Base-by-base conservation (phyloP, 2,888 invertebrate genomes). In the Elaeidobius kamerunicus region DNA sequence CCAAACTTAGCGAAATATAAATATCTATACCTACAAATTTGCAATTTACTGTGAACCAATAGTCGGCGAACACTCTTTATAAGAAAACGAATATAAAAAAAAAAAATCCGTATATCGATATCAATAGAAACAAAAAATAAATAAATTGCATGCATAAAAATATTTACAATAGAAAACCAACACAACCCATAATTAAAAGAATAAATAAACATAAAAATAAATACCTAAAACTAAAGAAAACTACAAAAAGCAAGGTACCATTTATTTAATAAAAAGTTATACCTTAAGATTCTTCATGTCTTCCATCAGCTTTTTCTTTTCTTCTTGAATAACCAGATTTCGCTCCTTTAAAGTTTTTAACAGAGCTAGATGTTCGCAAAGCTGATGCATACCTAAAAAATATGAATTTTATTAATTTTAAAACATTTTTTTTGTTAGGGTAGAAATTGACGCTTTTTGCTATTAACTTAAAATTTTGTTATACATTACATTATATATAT, bases 241-340 rank as follows among this genome's bases (percentile, higher is more conserved):
- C 28, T 28, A 34, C 34, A 34, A 34, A 2, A 34, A 34, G 12
- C 7, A 41, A 20, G 12, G 18, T 23, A n/a, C 5, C n/a, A 7
- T 38, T 38, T 19, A 23, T 23, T 23, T 23, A 23, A 27, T 5
- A 38, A 9, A 38, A 20, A 1, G 11, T 15, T 12, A 23, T 71
- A 79, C 86, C 78, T 86, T 82, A 66, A 93, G 91, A 52, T 82
- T 80, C 9, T 78, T 71, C 63, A 94, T 85, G 63, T 87, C 85
- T 36, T 80, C 78, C 40, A 81, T 82, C 15, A 94, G 76, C 39
- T 78, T 78, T 11, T 79, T 74, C 0, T 91, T 84, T 39, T 84
- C 82, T 0, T 76, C 75, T 61, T 79, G 76, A 11, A 91, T 78
- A 14, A 75, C 74, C 3, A 77, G 72, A 61, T 87, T 86, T 15